These are phyloP conservation scores for Hemicordylus capensis DNA, from an alignment of 2,113 vertebrate genomes.

Conservation along the genomic window DNA sequence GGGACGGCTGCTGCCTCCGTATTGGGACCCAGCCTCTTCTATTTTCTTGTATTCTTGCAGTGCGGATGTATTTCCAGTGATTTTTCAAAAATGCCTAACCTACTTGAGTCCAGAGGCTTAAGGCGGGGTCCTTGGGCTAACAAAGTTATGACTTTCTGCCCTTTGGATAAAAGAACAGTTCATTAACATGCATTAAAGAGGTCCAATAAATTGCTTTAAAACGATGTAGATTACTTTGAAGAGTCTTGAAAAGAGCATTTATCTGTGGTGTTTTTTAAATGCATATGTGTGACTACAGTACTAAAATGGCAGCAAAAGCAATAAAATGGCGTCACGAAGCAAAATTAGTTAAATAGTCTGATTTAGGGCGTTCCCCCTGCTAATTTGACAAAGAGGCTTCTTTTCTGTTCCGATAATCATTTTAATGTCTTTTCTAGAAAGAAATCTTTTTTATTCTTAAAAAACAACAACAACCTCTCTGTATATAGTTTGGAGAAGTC, in stretches of 20 bases:
- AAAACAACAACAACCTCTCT: background rate
- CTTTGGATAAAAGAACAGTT: background rate
- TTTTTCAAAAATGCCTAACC: constrained; percentile 12
- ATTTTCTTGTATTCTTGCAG: rapidly evolving
- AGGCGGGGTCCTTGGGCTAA: constrained; percentile 34
- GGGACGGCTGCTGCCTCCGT: background rate
- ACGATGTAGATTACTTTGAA: background rate
- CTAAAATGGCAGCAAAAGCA: constrained; percentile 76
- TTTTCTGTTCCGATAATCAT: background rate
- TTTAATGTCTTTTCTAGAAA: constrained; percentile 31
- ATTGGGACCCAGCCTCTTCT: background rate
- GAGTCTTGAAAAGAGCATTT: background rate
- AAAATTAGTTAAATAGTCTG: constrained; percentile 29
- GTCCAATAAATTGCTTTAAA: background rate
- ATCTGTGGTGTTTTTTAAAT: constrained; percentile 14
- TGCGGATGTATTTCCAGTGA: constrained; percentile 24
- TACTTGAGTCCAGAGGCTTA: background rate
- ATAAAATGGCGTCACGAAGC: constrained; percentile 76
- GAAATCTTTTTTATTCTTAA: constrained; percentile 23
- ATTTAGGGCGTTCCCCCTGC: constrained; percentile 16
- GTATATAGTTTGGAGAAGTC: constrained; percentile 9
- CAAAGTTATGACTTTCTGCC: background rate
- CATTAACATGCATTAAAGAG: background rate
- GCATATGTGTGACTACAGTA: background rate
- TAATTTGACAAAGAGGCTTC: background rate